A percentile compares a stretch with the other conserved stretches of the same genome.
Evolutionary conservation across 2,888 invertebrate species (phyloP).

Genomic region (Resseliella maxima): DNA sequence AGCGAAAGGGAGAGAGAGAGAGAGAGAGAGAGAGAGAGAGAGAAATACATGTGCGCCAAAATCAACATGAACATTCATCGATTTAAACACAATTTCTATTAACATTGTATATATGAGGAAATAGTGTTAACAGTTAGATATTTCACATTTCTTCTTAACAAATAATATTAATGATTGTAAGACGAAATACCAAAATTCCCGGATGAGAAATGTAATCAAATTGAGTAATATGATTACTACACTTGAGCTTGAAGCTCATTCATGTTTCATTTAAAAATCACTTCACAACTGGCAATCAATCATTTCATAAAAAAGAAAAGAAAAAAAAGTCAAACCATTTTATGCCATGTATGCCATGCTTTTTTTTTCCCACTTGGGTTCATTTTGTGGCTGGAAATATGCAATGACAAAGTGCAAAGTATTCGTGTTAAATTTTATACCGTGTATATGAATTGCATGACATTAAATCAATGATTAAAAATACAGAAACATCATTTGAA

Average conservation of each 20-base stretch:
- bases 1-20: too few species aligned
- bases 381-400: background rate
- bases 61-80: too few species aligned
- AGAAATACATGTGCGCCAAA: too few species aligned
- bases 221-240: background rate
- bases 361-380: slow-evolving; percentile 2
- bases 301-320: background rate
- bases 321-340: background rate
- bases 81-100: background rate
- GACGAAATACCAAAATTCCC: background rate
- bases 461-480: background rate
- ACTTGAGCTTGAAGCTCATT: background rate
- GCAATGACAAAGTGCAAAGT: slow-evolving; percentile 6
- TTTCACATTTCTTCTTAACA: slow-evolving; percentile 22
- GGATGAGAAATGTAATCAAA: background rate
- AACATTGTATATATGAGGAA: background rate
- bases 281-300: background rate
- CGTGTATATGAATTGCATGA: background rate
- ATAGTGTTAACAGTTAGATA: background rate
- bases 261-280: background rate
- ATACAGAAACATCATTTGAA: background rate
- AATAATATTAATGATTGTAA: background rate
- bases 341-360: too few species aligned
- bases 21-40: too few species aligned
- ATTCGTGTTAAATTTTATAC: background rate